Base-by-base conservation (phyloP, 2,888 invertebrate species). In the Caenorhabditis sp. region DNA sequence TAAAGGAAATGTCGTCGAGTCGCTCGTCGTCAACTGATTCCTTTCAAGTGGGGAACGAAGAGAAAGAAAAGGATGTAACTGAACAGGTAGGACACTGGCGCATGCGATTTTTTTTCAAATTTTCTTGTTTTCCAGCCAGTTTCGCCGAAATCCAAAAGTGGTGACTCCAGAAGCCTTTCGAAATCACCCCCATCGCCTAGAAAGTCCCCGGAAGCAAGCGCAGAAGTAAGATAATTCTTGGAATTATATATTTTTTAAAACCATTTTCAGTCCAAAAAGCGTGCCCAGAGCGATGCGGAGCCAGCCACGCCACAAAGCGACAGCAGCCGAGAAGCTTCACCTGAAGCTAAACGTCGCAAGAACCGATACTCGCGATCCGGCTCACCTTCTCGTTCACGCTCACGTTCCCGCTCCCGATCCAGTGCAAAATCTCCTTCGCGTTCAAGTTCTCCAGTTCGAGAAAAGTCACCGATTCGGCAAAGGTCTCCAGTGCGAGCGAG, bases 1-100 rank as follows among this genome's bases (percentile, higher is more conserved):
- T 38, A 38, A 19, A 41, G 58, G 44, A 47, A 35, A 75, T 64
- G 63, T 44, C 74, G 51, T 74, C 74, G 10, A 66, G 75, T 24
- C 64, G 75, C 5, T 75, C 75, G 1, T 44, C 47, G 2, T 75
- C 76, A 14, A 61, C 68, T 8, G 68, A 51, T 35, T 26, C 49
- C 28, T 41, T 61, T 0, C 26, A 59, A 19, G 19, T 28, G 2
- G 38, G n/a, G 35, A 61, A 19, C 0, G 35, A 47, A 6, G 26
- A 38, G 1, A 28, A 61, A n/a, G 61, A 51, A 24, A 35, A 68
- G 4, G 24, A 59, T 26, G 76, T 51, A 38, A 26, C 14, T 16
- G 76, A 68, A 8, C 56, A 75, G 75, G 75, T 61, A 24, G 10
- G 1, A 12, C 6, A 12, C n/a, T n/a, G n/a, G 16, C 1, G n/a